Percentiles rank a stretch among this genome's conserved stretches.
These are phyloP conservation scores for Spinus olivaceus DNA, from an alignment of 2,797 vertebrate genomes.

Conservation along the genomic window DNA sequence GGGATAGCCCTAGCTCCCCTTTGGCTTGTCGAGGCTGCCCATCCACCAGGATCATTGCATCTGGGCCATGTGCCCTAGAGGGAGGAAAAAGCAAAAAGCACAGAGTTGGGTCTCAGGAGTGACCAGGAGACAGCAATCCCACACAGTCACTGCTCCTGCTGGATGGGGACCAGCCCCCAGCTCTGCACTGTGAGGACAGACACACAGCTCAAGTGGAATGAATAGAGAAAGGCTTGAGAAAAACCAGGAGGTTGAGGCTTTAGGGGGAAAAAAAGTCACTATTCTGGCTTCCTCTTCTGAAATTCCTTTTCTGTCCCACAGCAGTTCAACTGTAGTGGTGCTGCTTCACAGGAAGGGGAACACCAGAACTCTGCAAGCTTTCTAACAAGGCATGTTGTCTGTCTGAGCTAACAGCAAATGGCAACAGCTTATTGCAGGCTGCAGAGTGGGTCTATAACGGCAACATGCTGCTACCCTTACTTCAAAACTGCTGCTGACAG, in stretches of 20 bases:
- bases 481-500: neutral
- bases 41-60: constrained; percentile 95
- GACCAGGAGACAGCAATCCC: neutral
- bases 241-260: neutral
- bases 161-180: neutral
- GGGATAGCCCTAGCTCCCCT: constrained; percentile 92
- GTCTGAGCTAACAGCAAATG: neutral
- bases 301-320: neutral
- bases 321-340: neutral
- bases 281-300: neutral
- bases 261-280: neutral
- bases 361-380: neutral
- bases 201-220: neutral
- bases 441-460: neutral
- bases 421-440: neutral
- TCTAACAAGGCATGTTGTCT: neutral
- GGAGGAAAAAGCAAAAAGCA: neutral
- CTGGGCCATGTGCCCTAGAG: constrained; percentile 93
- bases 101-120: neutral
- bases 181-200: neutral
- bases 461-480: rapidly evolving
- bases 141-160: neutral
- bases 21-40: constrained; percentile 94
- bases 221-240: neutral
- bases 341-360: neutral